Evolutionary conservation across 1,140 invertebrate genomes (phyloP).

Genomic region (Battus philenor): DNA sequence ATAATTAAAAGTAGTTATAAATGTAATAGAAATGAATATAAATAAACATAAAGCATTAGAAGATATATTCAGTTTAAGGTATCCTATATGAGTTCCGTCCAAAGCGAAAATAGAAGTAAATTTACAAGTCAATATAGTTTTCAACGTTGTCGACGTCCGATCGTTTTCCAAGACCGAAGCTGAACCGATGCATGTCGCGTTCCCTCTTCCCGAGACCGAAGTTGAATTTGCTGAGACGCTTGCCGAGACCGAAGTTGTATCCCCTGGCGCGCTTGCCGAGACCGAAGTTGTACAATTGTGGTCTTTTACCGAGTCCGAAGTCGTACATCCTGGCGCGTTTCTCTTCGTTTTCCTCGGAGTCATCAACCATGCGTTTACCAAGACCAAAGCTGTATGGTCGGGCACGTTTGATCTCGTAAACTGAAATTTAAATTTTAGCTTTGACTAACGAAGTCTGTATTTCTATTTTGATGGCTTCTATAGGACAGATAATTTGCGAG

Average conservation of each 20-base stretch:
- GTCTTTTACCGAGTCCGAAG: slow-evolving; percentile 63
- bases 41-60: slow-evolving; percentile 5
- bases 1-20: slow-evolving; percentile 5
- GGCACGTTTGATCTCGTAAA: slow-evolving; percentile 60
- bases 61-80: neutral
- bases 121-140: slow-evolving; percentile 50
- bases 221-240: slow-evolving; percentile 61
- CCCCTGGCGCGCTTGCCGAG: slow-evolving; percentile 55
- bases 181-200: slow-evolving; percentile 59
- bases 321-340: slow-evolving; percentile 66
- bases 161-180: slow-evolving; percentile 63
- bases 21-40: neutral
- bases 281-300: slow-evolving; percentile 58
- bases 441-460: too few species aligned
- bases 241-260: slow-evolving; percentile 66
- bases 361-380: slow-evolving; percentile 56
- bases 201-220: slow-evolving; percentile 63
- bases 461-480: too few species aligned
- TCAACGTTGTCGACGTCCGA: slow-evolving; percentile 52
- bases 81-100: slow-evolving; percentile 27
- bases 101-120: slow-evolving; percentile 27
- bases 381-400: slow-evolving; percentile 70
- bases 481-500: too few species aligned
- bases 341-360: slow-evolving; percentile 39
- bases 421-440: too few species aligned